Evolutionary conservation across 92 coral and sea anemone genomes (phyloP), one percentile per base, ranked within the genome.

Genomic region (Montipora capitata): DNA sequence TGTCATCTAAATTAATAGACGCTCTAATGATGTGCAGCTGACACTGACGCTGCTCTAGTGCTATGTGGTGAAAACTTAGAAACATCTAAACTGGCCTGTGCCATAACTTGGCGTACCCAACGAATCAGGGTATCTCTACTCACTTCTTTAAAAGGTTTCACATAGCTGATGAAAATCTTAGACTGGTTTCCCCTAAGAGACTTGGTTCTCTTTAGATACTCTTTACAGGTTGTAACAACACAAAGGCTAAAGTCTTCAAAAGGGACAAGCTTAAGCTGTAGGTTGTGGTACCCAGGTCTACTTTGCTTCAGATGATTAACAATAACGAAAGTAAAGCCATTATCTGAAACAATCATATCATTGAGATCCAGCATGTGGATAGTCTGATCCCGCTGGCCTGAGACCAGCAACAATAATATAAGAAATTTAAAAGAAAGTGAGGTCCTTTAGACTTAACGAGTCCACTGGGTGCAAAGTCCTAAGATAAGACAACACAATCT

Each of bases 231-330:
- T 20, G 27, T 20, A 20, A 20, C n/a, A n/a, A n/a, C 27, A 20
- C 27, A 20, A 20, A 20, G 27, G 27, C 27, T 20, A 20, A 1
- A 5, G 35, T 62, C 45, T 27, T 85, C 73, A 39, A 7, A 88
- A 20, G 42, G 66, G 42, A 49, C 88, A 8, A 78, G 56, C 45
- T 45, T 43, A 48, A 79, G 38, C n/a, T 80, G 87, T 3, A 72
- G 79, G 78, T 72, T 71, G 58, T 48, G 40, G 3, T 13, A 7
- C 54, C 74, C 85, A 16, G 91, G 91, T 41, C 76, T 85, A 27
- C 81, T 70, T 59, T 90, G 94, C 65, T 72, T 90, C 2, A 89
- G 10, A 17, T 76, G 80, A 6, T 90, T 81, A 14, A 54, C 27
- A 20, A 20, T 20, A 1, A 20, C 27, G 0, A 20, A 20, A 20